Base-by-base conservation (phyloP, 2,888 invertebrate species). In the Perithous albicinctus region DNA sequence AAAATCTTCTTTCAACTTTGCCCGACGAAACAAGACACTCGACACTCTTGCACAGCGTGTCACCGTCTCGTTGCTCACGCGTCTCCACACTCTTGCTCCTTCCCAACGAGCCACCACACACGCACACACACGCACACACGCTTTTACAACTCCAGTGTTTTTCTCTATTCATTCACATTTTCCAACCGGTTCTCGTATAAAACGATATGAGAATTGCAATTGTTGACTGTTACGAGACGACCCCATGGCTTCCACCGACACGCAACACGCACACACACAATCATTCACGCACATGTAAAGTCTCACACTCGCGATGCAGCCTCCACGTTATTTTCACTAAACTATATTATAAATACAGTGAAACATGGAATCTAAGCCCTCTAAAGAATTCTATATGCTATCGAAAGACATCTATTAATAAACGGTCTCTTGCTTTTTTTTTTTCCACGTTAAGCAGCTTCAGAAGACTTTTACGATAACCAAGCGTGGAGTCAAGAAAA, bases 161-260 rank as follows among this genome's bases (percentile, higher is more conserved):
- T 15, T 59, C 20, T 35, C 56, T 23, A 66, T 82, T 82, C 78
- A 78, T 82, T 82, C 81, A 78, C 81, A 78, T 54, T 23, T 41
- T 51, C 75, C 70, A 38, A 74, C 73, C 69, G 78, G 74, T 32
- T 81, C 73, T 67, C 46, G 61, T 61, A n/a, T n/a, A 61, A 29
- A 81, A 66, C 74, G 78, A 78, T 78, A 70, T 63, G 69, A 35
- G 64, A 61, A 23, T 46, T 56, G 56, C 59, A n/a, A 48, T 46
- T 46, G 76, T 66, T 66, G 76, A 76, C 46, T n/a, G n/a, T 46
- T 67, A 63, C 73, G 56, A 70, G 64, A 73, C 81, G 73, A 69
- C 67, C 72, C 76, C 73, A 69, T 74, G 73, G 63, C 64, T 51
- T n/a, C 29, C 54, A 10, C 18, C 54, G 76, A 23, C 79, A 73